Conservation (phyloP, 2,888 invertebrate species). For the Lithophane socia region DNA sequence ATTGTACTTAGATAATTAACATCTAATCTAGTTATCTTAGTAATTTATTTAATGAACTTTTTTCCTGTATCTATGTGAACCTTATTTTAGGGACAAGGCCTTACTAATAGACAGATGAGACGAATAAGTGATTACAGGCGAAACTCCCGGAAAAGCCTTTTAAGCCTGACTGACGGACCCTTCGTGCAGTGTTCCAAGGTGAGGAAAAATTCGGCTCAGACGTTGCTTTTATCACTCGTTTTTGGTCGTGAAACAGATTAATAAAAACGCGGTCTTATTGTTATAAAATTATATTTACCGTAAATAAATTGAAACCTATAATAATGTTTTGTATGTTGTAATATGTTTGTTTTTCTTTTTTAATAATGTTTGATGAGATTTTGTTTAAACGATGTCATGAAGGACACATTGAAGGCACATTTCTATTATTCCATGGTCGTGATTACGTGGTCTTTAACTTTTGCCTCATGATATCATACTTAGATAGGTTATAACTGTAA, state of each 20-base stretch:
- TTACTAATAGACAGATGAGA: conserved; percentile 38
- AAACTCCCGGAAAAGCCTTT: conserved; percentile 39
- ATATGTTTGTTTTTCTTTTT: no score
- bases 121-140: conserved; percentile 46
- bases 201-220: conserved; percentile 26
- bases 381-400: background rate
- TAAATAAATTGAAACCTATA: no score
- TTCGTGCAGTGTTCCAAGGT: conserved; percentile 15
- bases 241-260: conserved; percentile 12
- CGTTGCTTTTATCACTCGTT: conserved; percentile 5
- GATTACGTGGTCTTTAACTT: background rate
- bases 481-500: background rate
- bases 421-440: background rate
- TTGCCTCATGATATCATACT: background rate
- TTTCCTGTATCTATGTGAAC: conserved; percentile 10
- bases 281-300: background rate
- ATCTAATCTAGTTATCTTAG: conserved; percentile 12
- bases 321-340: no score
- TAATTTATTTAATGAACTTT: conserved; percentile 16
- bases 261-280: background rate
- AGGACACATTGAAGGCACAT: background rate
- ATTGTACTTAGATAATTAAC: conserved; percentile 34
- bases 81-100: conserved; percentile 29
- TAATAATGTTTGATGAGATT: no score
- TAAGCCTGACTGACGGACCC: conserved; percentile 50